Evolutionary conservation across 2,797 vertebrate species (phyloP).

Genomic region (Podargus strigoides): DNA sequence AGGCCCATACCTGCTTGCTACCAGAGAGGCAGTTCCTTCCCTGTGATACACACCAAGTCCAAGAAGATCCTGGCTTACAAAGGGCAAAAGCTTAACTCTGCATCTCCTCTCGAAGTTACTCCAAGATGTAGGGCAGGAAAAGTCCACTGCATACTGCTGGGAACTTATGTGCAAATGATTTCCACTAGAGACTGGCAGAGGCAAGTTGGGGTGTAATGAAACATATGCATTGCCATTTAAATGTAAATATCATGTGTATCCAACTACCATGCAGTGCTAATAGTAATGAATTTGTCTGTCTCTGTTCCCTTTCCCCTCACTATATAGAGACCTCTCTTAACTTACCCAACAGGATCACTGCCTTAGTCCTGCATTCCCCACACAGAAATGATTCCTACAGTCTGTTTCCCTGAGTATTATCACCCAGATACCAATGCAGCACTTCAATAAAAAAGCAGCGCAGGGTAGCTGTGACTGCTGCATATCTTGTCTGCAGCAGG

Average conservation of each 20-base stretch:
- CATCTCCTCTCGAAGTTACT: neutral
- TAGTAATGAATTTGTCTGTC: neutral
- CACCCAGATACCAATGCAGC: neutral
- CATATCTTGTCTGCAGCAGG: neutral
- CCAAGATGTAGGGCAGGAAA: neutral
- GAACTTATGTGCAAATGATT: neutral
- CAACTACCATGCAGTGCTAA: neutral
- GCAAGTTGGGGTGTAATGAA: neutral
- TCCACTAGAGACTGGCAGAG: neutral
- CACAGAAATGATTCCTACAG: neutral
- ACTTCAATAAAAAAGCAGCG: neutral
- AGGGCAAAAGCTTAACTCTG: neutral
- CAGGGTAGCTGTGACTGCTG: neutral
- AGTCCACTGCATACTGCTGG: neutral
- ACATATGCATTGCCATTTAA: neutral
- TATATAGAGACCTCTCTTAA: neutral
- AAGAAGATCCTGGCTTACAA: neutral
- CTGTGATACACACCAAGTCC: neutral
- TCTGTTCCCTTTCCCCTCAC: neutral
- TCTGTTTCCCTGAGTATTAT: neutral
- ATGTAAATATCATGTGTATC: neutral
- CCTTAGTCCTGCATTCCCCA: neutral
- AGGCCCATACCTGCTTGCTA: neutral
- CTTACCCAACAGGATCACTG: neutral
- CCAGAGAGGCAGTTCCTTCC: neutral